These are phyloP conservation scores for Xiphophorus hellerii DNA, from an alignment of 2,113 vertebrate species.

Conservation along the genomic window DNA sequence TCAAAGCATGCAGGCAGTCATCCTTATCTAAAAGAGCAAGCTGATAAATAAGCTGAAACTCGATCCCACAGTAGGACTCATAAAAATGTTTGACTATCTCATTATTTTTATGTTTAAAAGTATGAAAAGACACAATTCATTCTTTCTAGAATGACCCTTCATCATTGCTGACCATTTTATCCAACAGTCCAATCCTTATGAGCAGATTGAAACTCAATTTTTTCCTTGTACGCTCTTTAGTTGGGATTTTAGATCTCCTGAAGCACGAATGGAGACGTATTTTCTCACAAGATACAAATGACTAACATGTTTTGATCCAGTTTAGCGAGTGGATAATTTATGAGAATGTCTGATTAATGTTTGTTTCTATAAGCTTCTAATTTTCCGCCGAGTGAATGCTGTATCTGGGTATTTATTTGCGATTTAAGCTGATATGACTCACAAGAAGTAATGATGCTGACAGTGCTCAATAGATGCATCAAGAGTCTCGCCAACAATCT, in stretches of 20 bases:
- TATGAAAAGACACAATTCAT: not conserved
- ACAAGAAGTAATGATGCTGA: not conserved
- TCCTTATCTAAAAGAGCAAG: conserved; percentile 1
- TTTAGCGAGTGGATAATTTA: not conserved
- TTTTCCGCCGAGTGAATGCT: not conserved
- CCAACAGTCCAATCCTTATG: not conserved
- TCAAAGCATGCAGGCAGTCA: conserved; percentile 5
- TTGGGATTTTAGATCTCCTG: no score
- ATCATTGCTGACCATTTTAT: not conserved
- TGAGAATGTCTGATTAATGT: not conserved
- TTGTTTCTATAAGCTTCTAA: not conserved
- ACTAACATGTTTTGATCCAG: not conserved
- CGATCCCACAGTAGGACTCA: not conserved
- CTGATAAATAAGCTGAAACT: not conserved
- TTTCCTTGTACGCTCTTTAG: not conserved
- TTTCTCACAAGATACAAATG: no score
- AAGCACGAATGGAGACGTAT: no score
- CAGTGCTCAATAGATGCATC: not conserved
- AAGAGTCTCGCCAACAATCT: no score
- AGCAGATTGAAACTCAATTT: not conserved
- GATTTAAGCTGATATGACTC: conserved; percentile 4
- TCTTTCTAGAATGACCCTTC: not conserved
- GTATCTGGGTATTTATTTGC: not conserved
- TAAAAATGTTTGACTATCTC: not conserved
- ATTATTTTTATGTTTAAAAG: not conserved